Percentiles rank a stretch among this genome's conserved stretches.
Evolutionary conservation across 2,797 vertebrate species (phyloP).

Genomic region (Rhabdophis nuchalis): DNA sequence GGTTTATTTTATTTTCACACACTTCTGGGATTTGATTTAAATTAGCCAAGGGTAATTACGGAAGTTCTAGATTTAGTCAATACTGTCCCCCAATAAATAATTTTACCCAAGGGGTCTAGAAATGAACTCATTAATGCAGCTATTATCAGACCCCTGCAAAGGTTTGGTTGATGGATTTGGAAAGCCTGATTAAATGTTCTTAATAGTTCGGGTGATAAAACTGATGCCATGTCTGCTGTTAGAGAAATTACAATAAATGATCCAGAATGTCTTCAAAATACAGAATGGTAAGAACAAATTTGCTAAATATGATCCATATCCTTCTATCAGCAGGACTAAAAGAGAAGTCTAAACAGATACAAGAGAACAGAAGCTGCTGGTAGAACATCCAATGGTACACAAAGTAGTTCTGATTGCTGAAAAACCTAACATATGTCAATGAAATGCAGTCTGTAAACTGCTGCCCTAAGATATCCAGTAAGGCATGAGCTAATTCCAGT

Average conservation of each 20-base stretch:
- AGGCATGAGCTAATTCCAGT: not conserved
- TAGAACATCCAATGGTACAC: not conserved
- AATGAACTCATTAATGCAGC: not conserved
- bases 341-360: not conserved
- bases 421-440: not conserved
- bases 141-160: not conserved
- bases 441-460: not conserved
- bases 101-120: not conserved
- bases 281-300: not conserved
- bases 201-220: not conserved
- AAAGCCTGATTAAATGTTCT: not conserved
- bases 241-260: not conserved
- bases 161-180: not conserved
- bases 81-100: not conserved
- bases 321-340: not conserved
- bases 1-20: not conserved
- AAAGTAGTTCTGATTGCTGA: not conserved
- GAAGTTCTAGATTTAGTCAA: not conserved
- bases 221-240: not conserved
- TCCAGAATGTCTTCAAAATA: not conserved
- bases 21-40: not conserved
- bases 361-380: not conserved
- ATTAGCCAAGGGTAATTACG: not conserved
- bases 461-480: not conserved
- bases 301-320: not conserved